Evolutionary conservation across 23 tunicate species (phyloP).

Genomic region (Trididemnum nubilum): DNA sequence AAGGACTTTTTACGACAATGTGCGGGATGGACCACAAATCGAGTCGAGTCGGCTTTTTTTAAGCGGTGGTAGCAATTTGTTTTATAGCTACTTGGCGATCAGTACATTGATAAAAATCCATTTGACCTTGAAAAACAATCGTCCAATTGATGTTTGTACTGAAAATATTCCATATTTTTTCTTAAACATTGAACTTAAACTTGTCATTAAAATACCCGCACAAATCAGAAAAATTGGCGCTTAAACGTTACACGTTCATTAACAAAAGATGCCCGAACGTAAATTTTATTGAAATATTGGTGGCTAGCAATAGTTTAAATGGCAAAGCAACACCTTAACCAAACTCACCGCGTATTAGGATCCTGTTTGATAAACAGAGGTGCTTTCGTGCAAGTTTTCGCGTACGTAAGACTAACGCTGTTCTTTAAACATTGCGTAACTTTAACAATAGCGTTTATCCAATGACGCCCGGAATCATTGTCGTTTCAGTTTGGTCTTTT

Average conservation of each 20-base stretch:
- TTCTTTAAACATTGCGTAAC: background rate
- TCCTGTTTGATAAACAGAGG: slow-evolving; percentile 12
- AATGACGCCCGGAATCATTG: background rate
- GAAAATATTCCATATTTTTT: background rate
- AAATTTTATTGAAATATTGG: too few species aligned
- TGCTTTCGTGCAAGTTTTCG: background rate
- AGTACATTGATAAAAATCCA: too few species aligned
- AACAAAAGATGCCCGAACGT: background rate
- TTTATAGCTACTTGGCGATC: too few species aligned
- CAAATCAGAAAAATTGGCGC: background rate
- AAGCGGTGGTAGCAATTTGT: too few species aligned
- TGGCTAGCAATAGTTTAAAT: background rate
- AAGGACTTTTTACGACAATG: too few species aligned
- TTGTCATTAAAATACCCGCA: background rate
- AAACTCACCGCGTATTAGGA: background rate
- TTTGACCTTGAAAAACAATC: too few species aligned
- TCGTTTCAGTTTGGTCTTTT: background rate
- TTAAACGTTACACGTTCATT: slow-evolving; percentile 5
- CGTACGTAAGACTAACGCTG: slow-evolving; percentile 11
- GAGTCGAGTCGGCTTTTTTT: too few species aligned
- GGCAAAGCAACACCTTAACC: slow-evolving; percentile 5
- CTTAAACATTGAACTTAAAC: background rate
- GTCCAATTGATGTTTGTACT: background rate
- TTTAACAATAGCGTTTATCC: background rate
- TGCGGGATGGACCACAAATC: too few species aligned